Percentiles rank a stretch among this genome's conserved stretches.
These are phyloP conservation scores for Drosophila oshimai DNA, from an alignment of 1,140 invertebrate genomes.

Conservation along the genomic window DNA sequence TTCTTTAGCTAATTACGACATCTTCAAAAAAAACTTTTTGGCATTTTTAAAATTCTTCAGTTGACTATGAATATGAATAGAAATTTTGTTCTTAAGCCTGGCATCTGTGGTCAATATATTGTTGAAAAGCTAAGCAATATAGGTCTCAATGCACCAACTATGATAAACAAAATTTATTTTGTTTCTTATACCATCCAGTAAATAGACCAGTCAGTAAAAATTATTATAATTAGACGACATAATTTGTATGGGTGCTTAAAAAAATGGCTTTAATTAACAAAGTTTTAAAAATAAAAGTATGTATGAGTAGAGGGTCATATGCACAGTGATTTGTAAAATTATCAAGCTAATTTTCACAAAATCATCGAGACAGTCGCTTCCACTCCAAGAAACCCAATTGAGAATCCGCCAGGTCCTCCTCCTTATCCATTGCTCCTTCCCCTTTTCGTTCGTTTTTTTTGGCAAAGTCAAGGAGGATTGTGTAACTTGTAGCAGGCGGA, in stretches of 20 bases:
- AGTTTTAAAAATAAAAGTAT: neutral
- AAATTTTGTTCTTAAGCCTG: too few species aligned
- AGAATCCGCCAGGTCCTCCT: conserved; percentile 4
- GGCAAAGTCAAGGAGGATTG: conserved; percentile 35
- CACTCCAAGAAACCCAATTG: conserved; percentile 31
- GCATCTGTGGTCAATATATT: too few species aligned
- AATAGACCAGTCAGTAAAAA: too few species aligned
- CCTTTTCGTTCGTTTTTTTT: neutral
- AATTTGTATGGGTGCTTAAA: neutral
- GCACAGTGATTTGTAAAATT: conserved; percentile 33
- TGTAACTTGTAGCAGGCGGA: conserved; percentile 26
- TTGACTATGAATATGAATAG: too few species aligned
- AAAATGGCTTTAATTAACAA: neutral
- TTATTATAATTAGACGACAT: too few species aligned
- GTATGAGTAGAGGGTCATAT: neutral
- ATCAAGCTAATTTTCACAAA: conserved; percentile 31
- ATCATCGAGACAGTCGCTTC: conserved; percentile 20
- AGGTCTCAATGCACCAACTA: too few species aligned
- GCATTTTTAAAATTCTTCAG: too few species aligned
- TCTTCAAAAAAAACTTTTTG: too few species aligned
- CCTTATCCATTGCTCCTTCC: neutral
- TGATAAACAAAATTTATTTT: too few species aligned
- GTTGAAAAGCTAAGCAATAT: too few species aligned
- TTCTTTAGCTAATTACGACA: too few species aligned
- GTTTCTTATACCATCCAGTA: too few species aligned